Percentiles rank a stretch among this genome's conserved stretches.
These are phyloP conservation scores for Eupeodes luniger DNA, from an alignment of 2,888 invertebrate species.

Conservation along the genomic window DNA sequence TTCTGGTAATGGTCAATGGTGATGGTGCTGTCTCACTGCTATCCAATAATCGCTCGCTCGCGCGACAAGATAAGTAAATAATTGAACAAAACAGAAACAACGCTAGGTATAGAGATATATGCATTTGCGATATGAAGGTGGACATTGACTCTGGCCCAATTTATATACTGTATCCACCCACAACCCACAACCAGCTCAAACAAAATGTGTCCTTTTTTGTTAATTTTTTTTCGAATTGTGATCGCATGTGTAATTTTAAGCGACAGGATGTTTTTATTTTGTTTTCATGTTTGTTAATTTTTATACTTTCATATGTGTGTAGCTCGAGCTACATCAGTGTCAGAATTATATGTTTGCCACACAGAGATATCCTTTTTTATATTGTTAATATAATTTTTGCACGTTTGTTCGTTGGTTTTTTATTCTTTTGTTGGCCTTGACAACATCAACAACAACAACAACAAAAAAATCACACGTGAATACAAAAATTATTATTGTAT, in stretches of 20 bases:
- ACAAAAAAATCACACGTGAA: background rate
- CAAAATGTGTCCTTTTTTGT: conserved; percentile 18
- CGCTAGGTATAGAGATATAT: background rate
- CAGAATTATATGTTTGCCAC: conserved; percentile 6
- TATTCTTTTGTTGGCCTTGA: background rate
- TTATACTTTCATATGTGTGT: conserved; percentile 33
- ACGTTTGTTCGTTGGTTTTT: background rate
- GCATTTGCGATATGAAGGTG: no score
- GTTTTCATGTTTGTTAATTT: conserved; percentile 23
- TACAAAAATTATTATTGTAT: background rate
- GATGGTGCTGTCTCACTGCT: background rate
- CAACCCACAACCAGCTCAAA: background rate
- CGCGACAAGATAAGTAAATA: conserved; percentile 73
- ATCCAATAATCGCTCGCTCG: conserved; percentile 30
- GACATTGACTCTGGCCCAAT: no score
- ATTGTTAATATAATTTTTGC: conserved; percentile 27
- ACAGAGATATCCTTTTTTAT: conserved; percentile 13
- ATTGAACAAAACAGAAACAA: conserved; percentile 67
- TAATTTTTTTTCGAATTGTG: conserved; percentile 21
- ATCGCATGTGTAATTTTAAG: conserved; percentile 67
- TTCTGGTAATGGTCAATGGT: no score
- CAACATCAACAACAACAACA: background rate
- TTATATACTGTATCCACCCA: background rate
- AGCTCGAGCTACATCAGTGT: background rate
- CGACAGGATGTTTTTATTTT: conserved; percentile 42